Conservation (phyloP, 2,797 vertebrate genomes). For the Clarias laeviceps region DNA sequence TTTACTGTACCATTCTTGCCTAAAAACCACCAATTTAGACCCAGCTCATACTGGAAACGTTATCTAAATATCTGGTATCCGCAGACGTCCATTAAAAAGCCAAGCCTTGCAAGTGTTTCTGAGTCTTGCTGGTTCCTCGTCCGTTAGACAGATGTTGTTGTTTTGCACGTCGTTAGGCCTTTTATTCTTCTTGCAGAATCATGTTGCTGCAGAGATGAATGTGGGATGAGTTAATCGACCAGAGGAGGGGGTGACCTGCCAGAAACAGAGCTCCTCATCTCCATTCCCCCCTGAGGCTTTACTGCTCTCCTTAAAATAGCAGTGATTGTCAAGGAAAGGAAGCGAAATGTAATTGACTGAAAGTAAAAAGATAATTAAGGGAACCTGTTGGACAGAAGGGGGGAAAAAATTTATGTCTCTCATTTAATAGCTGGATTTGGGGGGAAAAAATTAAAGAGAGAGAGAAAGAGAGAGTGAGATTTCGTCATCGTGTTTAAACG, state of each 20-base stretch:
- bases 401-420: constrained; percentile 74
- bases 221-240: constrained; percentile 40
- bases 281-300: constrained; percentile 69
- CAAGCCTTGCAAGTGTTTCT: not conserved
- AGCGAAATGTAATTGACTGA: constrained; percentile 83
- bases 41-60: not conserved
- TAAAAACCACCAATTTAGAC: not conserved
- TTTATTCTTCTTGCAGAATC: constrained; percentile 20
- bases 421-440: constrained; percentile 76
- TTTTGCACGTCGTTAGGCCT: constrained; percentile 1
- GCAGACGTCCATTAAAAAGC: not conserved
- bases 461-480: constrained; percentile 8
- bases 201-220: constrained; percentile 41
- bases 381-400: constrained; percentile 76
- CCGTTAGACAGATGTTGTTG: constrained; percentile 5
- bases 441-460: constrained; percentile 2
- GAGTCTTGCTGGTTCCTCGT: not conserved
- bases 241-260: constrained; percentile 52
- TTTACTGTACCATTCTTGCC: not conserved
- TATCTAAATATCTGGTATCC: too few species aligned
- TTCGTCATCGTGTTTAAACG: constrained; percentile 64
- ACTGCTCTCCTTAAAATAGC: constrained; percentile 79
- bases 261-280: constrained; percentile 65
- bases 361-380: constrained; percentile 81
- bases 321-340: constrained; percentile 80